These are phyloP conservation scores for Troglohyphantes excavatus DNA, from an alignment of 2,888 invertebrate species.

Conservation along the genomic window DNA sequence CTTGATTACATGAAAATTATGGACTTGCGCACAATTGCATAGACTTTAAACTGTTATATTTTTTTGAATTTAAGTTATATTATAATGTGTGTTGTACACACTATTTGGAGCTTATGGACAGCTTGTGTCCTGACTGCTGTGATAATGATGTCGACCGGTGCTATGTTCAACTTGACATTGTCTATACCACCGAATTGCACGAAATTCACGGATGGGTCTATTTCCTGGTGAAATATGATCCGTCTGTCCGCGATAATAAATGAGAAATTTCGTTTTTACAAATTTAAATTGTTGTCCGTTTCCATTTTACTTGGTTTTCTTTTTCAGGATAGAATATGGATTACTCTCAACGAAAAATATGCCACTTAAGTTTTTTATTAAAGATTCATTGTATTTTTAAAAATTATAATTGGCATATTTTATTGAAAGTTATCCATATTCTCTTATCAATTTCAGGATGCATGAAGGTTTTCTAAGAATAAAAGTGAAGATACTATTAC, in stretches of 20 bases:
- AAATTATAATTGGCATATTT: background rate
- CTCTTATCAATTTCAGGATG: background rate
- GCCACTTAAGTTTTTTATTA: background rate
- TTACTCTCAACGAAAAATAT: background rate
- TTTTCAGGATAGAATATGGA: background rate
- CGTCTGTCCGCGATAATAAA: conserved; percentile 31
- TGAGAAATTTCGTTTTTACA: conserved; percentile 29
- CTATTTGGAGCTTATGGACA: conserved; percentile 11
- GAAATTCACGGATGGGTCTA: background rate
- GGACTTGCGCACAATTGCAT: conserved; percentile 22
- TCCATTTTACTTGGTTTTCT: background rate
- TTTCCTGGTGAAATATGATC: conserved; percentile 10
- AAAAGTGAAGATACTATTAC: background rate
- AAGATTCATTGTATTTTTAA: background rate
- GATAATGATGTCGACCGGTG: conserved; percentile 60
- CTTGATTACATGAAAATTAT: background rate
- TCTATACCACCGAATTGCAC: conserved; percentile 14
- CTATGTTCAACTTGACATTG: conserved; percentile 63
- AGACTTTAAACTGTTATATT: conserved; percentile 38
- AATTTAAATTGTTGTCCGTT: conserved; percentile 19
- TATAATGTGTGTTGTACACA: conserved; percentile 40
- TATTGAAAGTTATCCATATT: conserved; percentile 5
- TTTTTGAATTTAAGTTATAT: background rate
- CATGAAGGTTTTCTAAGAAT: background rate
- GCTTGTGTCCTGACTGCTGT: conserved; percentile 10